phyloP scores from a whole-genome alignment of 1,140 invertebrate species.

The Protaetia brevitarsis region DNA sequence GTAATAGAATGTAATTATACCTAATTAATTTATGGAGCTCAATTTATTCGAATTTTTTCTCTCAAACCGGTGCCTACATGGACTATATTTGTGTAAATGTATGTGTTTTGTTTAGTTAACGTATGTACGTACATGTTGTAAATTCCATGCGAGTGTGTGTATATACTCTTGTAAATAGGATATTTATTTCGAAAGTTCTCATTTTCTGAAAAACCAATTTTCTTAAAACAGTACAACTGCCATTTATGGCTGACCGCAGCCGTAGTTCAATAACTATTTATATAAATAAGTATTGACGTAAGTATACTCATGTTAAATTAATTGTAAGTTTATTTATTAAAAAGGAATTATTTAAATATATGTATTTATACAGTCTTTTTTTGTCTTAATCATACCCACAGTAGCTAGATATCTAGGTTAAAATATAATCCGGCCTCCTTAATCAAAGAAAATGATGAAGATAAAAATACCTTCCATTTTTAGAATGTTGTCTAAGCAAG shows the following conservation, averaged over 20 bases:
- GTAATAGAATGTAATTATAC: neutral
- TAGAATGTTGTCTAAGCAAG: too few relatives aligned
- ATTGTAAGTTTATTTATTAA: slow-evolving; percentile 16
- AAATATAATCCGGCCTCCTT: too few relatives aligned
- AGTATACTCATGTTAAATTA: neutral
- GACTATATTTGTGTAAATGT: neutral
- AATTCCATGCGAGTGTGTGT: slow-evolving; percentile 1
- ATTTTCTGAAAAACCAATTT: neutral
- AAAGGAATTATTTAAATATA: neutral
- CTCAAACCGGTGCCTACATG: neutral
- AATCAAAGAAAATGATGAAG: too few relatives aligned
- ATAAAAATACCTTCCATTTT: too few relatives aligned
- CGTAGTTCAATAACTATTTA: neutral
- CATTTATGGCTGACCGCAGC: neutral
- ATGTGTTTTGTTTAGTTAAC: neutral
- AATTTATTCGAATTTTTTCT: neutral
- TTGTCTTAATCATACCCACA: neutral
- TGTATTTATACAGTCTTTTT: neutral
- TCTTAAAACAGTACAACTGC: slow-evolving; percentile 2
- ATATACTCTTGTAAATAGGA: slow-evolving; percentile 10
- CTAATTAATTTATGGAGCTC: neutral
- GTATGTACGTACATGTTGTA: neutral
- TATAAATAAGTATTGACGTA: neutral
- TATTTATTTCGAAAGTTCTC: neutral
- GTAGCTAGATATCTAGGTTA: too few relatives aligned